A percentile compares a stretch with the other conserved stretches of the same genome.
Conservation (phyloP, 64 coral and sea anemone genomes). For the Anthopleura sola region DNA sequence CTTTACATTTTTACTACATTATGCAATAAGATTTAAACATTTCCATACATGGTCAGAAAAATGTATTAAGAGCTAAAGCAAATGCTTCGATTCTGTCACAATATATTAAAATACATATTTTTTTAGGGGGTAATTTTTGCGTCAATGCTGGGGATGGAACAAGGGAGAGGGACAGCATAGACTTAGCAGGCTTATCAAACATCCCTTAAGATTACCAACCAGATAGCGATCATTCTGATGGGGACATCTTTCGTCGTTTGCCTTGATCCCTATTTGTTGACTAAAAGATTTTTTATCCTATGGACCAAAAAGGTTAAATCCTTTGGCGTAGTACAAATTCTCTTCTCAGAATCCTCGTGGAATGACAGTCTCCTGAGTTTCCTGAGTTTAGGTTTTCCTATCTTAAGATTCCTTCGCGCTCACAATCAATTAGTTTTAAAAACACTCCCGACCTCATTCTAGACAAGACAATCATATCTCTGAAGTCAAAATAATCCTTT, state of each 20-base stretch:
- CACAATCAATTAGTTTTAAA: not conserved
- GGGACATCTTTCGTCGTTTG: not conserved
- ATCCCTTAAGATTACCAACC: not conserved
- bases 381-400: not conserved
- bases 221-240: slow-evolving; percentile 6
- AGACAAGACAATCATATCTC: too few relatives aligned
- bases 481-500: too few relatives aligned
- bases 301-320: slow-evolving; percentile 1
- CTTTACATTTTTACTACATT: not conserved
- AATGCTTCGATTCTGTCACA: too few relatives aligned
- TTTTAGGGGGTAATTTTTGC: not conserved
- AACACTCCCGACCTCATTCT: too few relatives aligned
- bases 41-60: not conserved
- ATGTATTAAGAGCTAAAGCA: not conserved
- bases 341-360: not conserved
- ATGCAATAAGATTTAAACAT: not conserved
- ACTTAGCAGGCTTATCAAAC: not conserved
- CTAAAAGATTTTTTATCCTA: not conserved
- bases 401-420: not conserved
- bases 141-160: not conserved
- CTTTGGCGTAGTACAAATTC: not conserved
- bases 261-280: slow-evolving; percentile 9
- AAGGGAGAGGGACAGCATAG: not conserved
- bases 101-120: not conserved
- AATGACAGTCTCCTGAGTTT: not conserved